phyloP scores from a whole-genome alignment of 2,888 invertebrate species.

The Acanthosepion pharaonis region DNA sequence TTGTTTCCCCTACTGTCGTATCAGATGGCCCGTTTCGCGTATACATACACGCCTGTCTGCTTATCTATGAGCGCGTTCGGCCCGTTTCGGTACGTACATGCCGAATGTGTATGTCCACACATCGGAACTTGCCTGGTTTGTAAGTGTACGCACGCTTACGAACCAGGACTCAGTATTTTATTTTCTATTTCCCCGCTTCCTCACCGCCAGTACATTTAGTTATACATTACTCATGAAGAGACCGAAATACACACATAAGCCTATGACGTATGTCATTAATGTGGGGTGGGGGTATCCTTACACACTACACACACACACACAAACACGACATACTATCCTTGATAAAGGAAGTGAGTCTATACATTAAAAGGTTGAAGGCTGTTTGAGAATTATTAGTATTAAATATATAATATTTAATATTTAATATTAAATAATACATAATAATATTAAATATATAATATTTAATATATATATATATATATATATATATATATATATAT shows the following conservation, averaged over 20 bases:
- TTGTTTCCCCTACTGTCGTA: neutral
- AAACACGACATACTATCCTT: too few species aligned
- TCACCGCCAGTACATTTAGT: neutral
- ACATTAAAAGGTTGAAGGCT: too few species aligned
- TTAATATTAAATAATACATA: too few species aligned
- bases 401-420: too few species aligned
- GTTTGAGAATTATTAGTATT: too few species aligned
- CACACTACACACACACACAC: too few species aligned
- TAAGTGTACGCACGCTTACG: too few species aligned
- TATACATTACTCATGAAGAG: neutral
- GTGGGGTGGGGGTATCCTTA: too few species aligned
- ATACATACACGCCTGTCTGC: neutral
- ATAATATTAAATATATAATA: too few species aligned
- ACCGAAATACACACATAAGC: neutral
- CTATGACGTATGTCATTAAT: neutral
- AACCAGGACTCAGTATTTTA: neutral
- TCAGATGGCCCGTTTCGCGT: neutral
- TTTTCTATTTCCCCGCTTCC: neutral
- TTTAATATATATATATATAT: too few species aligned
- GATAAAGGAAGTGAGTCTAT: too few species aligned
- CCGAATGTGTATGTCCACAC: neutral
- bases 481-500: too few species aligned
- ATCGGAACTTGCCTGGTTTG: conserved; percentile 14
- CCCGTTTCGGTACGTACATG: neutral
- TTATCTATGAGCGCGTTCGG: neutral